A percentile compares a stretch with the other conserved stretches of the same genome.
phyloP scores from a whole-genome alignment of 1,140 invertebrate species.

The Stegodyphus mimosarum region DNA sequence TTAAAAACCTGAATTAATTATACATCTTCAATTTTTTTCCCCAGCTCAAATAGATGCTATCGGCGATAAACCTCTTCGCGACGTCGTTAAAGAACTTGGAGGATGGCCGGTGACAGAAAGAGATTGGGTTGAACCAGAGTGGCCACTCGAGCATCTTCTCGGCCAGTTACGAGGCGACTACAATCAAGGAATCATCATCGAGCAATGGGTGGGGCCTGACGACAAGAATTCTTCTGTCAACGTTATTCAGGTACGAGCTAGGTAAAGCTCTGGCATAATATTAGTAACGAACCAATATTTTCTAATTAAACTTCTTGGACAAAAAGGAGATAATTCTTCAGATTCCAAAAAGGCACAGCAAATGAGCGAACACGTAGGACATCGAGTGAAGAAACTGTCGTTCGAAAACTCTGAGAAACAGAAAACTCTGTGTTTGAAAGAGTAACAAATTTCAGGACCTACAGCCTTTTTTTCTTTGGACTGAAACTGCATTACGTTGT shows the following conservation, averaged over 20 bases:
- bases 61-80: conserved; percentile 77
- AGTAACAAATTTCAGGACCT: too few species aligned
- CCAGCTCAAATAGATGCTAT: conserved; percentile 66
- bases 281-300: too few species aligned
- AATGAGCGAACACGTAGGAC: too few species aligned
- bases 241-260: conserved; percentile 80
- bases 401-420: too few species aligned
- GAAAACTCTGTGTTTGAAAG: too few species aligned
- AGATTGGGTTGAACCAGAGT: conserved; percentile 74
- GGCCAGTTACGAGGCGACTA: conserved; percentile 79
- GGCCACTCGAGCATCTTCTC: conserved; percentile 66
- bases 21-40: not conserved
- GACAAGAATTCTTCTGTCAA: conserved; percentile 89
- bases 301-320: too few species aligned
- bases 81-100: conserved; percentile 80
- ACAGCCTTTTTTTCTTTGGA: too few species aligned
- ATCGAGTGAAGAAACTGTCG: too few species aligned
- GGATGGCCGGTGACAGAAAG: conserved; percentile 90
- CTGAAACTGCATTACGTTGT: too few species aligned
- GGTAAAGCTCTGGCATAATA: not conserved
- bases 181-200: conserved; percentile 86
- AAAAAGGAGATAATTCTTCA: too few species aligned
- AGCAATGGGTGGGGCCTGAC: conserved; percentile 88
- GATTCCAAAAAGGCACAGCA: too few species aligned
- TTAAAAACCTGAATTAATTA: too few species aligned